A percentile compares a stretch with the other conserved stretches of the same genome.
These are phyloP conservation scores for Pelochelys cantorii DNA, from an alignment of 2,797 vertebrate species.

Conservation along the genomic window DNA sequence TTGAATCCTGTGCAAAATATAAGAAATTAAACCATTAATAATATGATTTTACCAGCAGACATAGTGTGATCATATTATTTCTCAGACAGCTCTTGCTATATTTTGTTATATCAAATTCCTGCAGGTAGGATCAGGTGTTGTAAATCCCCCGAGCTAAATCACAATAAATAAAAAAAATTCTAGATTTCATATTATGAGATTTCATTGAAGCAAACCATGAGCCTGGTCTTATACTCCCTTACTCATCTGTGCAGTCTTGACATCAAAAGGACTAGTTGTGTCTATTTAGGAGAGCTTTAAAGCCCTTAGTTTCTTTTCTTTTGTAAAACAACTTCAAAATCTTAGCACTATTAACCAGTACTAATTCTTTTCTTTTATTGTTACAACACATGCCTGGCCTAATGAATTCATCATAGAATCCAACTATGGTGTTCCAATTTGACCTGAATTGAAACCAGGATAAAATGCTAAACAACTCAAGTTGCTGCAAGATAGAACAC, in stretches of 20 bases:
- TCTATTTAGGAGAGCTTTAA: background rate
- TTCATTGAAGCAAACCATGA: background rate
- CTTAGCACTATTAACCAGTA: conserved; percentile 29
- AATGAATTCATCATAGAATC: background rate
- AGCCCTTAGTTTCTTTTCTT: background rate
- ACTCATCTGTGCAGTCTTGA: background rate
- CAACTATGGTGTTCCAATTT: background rate
- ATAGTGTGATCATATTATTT: conserved; percentile 12
- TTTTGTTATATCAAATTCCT: conserved; percentile 28
- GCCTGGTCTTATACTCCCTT: background rate
- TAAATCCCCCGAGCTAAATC: background rate
- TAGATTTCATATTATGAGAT: background rate
- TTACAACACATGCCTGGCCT: conserved; percentile 1
- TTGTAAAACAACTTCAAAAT: background rate
- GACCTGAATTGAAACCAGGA: conserved; percentile 24
- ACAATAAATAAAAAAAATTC: background rate
- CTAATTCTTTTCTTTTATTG: background rate
- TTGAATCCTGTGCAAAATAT: conserved; percentile 77
- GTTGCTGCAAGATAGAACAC: conserved; percentile 22
- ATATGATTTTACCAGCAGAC: conserved; percentile 64
- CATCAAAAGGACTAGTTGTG: background rate
- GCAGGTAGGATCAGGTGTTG: conserved; percentile 11
- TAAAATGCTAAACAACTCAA: conserved; percentile 36
- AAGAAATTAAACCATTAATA: conserved; percentile 81
- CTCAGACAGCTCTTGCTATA: background rate